phyloP scores from a whole-genome alignment of 1,140 invertebrate genomes.

The Phortica variegata region DNA sequence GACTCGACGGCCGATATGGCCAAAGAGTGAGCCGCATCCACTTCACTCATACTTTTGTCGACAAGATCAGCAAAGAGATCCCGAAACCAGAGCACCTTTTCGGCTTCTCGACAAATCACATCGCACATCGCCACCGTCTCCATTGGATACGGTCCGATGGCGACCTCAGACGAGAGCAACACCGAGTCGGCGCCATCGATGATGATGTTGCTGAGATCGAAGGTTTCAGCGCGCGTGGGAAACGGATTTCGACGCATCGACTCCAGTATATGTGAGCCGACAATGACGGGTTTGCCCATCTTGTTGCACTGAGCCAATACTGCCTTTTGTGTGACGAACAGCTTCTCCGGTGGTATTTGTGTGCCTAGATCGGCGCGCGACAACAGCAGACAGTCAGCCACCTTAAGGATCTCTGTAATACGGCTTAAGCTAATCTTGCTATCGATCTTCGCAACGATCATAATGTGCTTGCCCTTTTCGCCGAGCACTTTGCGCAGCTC shows the following conservation, averaged over 20 bases:
- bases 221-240: slow-evolving; percentile 92
- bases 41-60: slow-evolving; percentile 68
- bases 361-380: slow-evolving; percentile 94
- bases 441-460: slow-evolving; percentile 95
- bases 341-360: slow-evolving; percentile 97
- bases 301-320: slow-evolving; percentile 91
- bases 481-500: slow-evolving; percentile 88
- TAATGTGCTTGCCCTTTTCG: slow-evolving; percentile 88
- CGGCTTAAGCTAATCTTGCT: slow-evolving; percentile 95
- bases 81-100: slow-evolving; percentile 92
- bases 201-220: slow-evolving; percentile 96
- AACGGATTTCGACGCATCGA: slow-evolving; percentile 95
- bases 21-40: slow-evolving; percentile 87
- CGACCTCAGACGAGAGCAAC: slow-evolving; percentile 96
- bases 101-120: slow-evolving; percentile 94
- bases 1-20: slow-evolving; percentile 96
- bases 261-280: slow-evolving; percentile 96
- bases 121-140: slow-evolving; percentile 91
- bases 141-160: slow-evolving; percentile 93
- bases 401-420: slow-evolving; percentile 88
- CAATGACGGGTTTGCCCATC: slow-evolving; percentile 92
- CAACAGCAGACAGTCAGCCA: slow-evolving; percentile 96
- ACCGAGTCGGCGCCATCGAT: slow-evolving; percentile 97
- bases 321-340: slow-evolving; percentile 95
- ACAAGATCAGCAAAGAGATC: slow-evolving; percentile 86